Base-by-base conservation (phyloP, 2,797 vertebrate species). In the Takifugu ocellatus region DNA sequence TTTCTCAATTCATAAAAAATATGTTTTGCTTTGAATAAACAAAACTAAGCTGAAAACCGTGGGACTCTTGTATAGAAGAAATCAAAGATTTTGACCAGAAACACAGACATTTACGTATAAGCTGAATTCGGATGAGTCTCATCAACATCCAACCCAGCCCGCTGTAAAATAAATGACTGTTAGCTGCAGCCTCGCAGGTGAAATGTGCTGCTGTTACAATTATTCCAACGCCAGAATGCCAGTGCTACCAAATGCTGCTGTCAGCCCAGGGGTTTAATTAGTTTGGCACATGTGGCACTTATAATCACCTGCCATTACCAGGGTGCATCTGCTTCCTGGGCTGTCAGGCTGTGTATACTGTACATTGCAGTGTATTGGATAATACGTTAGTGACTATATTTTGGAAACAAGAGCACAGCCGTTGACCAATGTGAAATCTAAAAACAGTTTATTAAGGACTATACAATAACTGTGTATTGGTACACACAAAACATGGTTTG, bases 291-390 rank as follows among this genome's bases (percentile, higher is more conserved):
- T 90, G 85, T 63, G 92, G 92, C 91, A 93, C 93, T 94, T 96
- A 93, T 96, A 97, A 98, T 97, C 95, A 96, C 94, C 94, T 95
- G 95, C 93, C 94, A 97, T 97, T 97, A 96, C 93, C 90, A 85
- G 90, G 89, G 84, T 89, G 92, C 94, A 96, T 96, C 94, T 97
- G 94, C 92, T 94, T 94, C 89, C 87, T 87, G 91, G 91, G 95
- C 94, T 97, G 95, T 95, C 94, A 93, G 92, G 69, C 66, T 69
- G 68, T 68, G 72, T 47, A 45, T 70, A 67, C 63, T 78, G 76
- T 70, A 78, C 59, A 79, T 78, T 50, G 56, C 74, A 67, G 70
- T 75, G 72, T 68, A 70, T 79, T 45, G 64, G 70, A 72, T 43
- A 64, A 49, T 56, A 49, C 66, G 66, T 56, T 49, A 51, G 49